Base-by-base conservation (phyloP, 2,888 invertebrate species). In the Melitaea athalia region DNA sequence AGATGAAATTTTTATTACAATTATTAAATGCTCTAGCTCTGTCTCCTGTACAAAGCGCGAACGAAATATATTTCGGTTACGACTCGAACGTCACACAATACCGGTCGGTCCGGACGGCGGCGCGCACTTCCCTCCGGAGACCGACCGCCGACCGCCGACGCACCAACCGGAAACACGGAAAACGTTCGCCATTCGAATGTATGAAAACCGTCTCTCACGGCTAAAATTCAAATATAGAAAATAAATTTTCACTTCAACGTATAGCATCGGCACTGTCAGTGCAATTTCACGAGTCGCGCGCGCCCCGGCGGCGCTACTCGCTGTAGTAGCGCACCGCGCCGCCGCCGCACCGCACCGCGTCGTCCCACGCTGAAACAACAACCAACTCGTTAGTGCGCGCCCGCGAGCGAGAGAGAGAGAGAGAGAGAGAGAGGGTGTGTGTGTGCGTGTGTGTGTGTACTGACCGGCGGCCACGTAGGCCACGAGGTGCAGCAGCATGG, bases 341-440 rank as follows among this genome's bases (percentile, higher is more conserved):
- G 69, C 81, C 79, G 72, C 88, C 87, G 80, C 91, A 89, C 60
- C 94, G 93, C 81, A 95, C 86, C 79, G 95, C 93, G 80, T 96
- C 96, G 78, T 95, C 95, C 96, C 96, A 96, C 67, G 96, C 96
- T 96, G 93, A 12, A 67, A 67, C 43, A 0, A 60, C 7, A 5
- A 59, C 17, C 5, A 24, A n/a, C 5, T 31, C 11, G 6, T 59
- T 52, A 5, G 24, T 3, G 24, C 24, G 24, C 24, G 24, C 24
- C 24, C 24, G 24, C 1, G 24, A 24, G 24, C 1, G 24, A 24
- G 24, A 24, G 24, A 3, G 24, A 24, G 24, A 24, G 24, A 1
- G 24, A 24, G 24, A 24, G 24, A 24, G 0, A 63, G 24, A 5
- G 53, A 31, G 7, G n/a, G 17, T 5, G n/a, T n/a, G n/a, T n/a